Conservation (phyloP, 2,797 vertebrate species). For the Muscicapa comitata region DNA sequence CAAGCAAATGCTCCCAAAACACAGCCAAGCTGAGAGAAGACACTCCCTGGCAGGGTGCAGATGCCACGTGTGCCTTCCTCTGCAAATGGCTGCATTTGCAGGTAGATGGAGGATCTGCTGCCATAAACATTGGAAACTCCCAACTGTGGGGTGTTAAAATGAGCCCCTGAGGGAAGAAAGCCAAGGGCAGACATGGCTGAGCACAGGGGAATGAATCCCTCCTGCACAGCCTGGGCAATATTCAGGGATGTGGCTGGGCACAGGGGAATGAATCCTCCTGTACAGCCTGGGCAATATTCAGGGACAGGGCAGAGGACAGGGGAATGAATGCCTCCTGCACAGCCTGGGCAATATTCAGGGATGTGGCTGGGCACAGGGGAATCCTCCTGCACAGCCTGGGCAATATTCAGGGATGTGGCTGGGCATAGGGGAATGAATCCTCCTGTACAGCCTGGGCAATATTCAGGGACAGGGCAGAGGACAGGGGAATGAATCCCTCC, state of each 20-base stretch:
- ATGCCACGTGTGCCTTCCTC: fast-evolving
- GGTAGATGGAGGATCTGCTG: background rate
- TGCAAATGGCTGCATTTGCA: background rate
- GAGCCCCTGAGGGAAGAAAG: background rate
- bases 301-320: background rate
- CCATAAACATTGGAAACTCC: background rate
- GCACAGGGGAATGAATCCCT: background rate
- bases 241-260: background rate
- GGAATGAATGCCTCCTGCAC: background rate
- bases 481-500: background rate
- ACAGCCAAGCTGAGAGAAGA: background rate
- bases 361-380: background rate
- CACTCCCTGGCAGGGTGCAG: background rate
- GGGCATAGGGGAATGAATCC: background rate
- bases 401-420: background rate
- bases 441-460: background rate
- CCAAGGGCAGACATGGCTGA: background rate
- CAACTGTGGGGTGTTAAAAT: background rate
- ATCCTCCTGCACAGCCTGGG: background rate
- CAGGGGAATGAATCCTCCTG: background rate
- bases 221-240: background rate
- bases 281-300: background rate
- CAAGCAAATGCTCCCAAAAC: background rate
- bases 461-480: background rate
- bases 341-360: background rate